Evolutionary conservation across 2,113 vertebrate species (phyloP).

Genomic region (Cyanocitta stelleri): DNA sequence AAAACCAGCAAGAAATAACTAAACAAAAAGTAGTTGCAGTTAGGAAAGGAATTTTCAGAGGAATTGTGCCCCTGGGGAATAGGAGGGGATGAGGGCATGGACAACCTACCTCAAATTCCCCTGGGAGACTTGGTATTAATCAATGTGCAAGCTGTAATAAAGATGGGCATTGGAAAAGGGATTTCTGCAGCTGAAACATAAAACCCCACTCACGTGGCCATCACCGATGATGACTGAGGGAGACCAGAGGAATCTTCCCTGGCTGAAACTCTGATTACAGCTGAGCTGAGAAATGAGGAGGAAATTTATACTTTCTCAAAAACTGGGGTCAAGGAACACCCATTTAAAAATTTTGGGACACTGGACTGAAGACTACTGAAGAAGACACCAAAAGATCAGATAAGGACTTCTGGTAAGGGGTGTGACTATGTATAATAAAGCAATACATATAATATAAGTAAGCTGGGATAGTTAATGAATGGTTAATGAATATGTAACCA

Average conservation of each 20-base stretch:
- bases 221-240: not conserved
- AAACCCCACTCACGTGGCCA: rapidly evolving
- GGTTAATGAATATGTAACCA: not conserved
- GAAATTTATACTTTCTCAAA: not conserved
- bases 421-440: not conserved
- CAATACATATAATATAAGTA: not conserved
- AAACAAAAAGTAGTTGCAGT: not conserved
- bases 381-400: not conserved
- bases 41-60: not conserved
- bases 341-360: not conserved
- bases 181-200: not conserved
- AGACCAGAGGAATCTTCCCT: not conserved
- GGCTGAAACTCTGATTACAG: not conserved
- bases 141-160: not conserved
- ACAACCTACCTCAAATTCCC: not conserved
- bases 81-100: not conserved
- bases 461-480: not conserved
- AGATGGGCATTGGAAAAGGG: not conserved
- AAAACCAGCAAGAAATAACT: not conserved
- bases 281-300: not conserved
- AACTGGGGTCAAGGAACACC: not conserved
- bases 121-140: no score
- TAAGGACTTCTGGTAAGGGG: not conserved
- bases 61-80: not conserved
- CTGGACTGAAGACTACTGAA: not conserved